phyloP scores from a whole-genome alignment of 2,888 invertebrate species.

The Eurytoma adleriae region DNA sequence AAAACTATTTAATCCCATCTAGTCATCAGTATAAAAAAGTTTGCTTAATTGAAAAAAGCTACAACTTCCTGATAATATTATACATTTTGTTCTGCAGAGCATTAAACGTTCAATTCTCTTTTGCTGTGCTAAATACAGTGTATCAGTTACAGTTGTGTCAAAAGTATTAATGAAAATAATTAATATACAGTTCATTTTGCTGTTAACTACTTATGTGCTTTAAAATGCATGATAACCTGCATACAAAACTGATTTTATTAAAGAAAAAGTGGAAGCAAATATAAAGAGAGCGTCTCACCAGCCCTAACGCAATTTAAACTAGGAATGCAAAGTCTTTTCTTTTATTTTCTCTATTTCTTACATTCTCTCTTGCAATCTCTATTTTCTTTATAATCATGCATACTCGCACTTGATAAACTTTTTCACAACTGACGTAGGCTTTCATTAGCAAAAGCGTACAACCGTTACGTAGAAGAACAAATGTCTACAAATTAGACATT shows the following conservation, averaged over 20 bases:
- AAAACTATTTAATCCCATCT: conserved; percentile 17
- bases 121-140: conserved; percentile 16
- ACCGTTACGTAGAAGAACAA: conserved; percentile 60
- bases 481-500: conserved; percentile 62
- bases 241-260: conserved; percentile 28
- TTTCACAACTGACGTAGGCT: conserved; percentile 49
- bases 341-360: conserved; percentile 35
- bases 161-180: conserved; percentile 59
- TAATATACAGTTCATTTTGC: conserved; percentile 30
- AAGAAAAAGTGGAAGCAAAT: conserved; percentile 35
- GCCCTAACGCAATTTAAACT: conserved; percentile 40
- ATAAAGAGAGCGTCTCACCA: conserved; percentile 45
- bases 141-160: conserved; percentile 60
- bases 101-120: conserved; percentile 30
- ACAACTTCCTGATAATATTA: conserved; percentile 18
- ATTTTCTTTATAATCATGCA: conserved; percentile 22
- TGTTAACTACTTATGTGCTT: neutral
- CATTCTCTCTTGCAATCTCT: conserved; percentile 33
- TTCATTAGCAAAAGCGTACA: conserved; percentile 61
- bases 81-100: conserved; percentile 30
- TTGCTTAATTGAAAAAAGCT: conserved; percentile 38
- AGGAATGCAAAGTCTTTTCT: conserved; percentile 51
- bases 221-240: conserved; percentile 22
- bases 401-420: conserved; percentile 12
- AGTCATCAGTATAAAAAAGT: conserved; percentile 27